These are phyloP conservation scores for Drosophila cardini DNA, from an alignment of 1,140 invertebrate genomes.

Conservation along the genomic window DNA sequence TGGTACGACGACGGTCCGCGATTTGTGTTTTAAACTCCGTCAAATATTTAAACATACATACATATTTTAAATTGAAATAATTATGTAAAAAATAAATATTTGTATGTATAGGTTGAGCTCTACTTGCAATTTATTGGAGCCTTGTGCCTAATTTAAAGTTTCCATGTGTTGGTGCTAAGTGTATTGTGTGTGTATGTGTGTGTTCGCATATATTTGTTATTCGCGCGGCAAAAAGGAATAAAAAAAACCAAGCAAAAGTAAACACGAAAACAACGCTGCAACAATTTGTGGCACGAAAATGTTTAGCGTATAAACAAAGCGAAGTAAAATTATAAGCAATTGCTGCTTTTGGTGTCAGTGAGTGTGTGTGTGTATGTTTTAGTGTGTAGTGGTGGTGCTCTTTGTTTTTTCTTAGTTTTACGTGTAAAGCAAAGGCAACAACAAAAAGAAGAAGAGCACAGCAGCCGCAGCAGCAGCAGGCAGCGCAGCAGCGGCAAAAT, in stretches of 20 bases:
- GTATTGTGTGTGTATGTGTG: conserved; percentile 17
- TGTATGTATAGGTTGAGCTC: conserved; percentile 22
- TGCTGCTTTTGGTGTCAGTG: conserved; percentile 16
- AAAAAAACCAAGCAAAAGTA: conserved; percentile 38
- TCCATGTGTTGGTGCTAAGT: conserved; percentile 39
- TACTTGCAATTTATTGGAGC: conserved; percentile 40
- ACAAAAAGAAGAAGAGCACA: conserved; percentile 47
- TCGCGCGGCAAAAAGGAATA: conserved; percentile 42
- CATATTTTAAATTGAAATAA: conserved; percentile 24
- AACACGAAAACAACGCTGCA: conserved; percentile 43
- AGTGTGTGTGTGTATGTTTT: conserved; percentile 11
- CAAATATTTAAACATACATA: conserved; percentile 36
- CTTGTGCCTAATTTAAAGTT: conserved; percentile 45
- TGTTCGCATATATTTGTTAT: conserved; percentile 43
- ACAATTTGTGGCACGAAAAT: conserved; percentile 53
- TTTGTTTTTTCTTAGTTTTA: conserved; percentile 50
- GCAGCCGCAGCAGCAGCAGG: conserved; percentile 31
- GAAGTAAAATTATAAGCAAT: conserved; percentile 42
- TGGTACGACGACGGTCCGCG: conserved; percentile 14
- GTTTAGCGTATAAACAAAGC: conserved; percentile 49
- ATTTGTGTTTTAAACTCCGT: conserved; percentile 23
- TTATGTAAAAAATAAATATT: conserved; percentile 43
- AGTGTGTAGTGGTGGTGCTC: conserved; percentile 8
- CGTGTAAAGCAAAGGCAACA: conserved; percentile 28
- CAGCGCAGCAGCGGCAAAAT: conserved; percentile 67